Base-by-base conservation (phyloP, 2,888 invertebrate species). In the Trilocha varians region DNA sequence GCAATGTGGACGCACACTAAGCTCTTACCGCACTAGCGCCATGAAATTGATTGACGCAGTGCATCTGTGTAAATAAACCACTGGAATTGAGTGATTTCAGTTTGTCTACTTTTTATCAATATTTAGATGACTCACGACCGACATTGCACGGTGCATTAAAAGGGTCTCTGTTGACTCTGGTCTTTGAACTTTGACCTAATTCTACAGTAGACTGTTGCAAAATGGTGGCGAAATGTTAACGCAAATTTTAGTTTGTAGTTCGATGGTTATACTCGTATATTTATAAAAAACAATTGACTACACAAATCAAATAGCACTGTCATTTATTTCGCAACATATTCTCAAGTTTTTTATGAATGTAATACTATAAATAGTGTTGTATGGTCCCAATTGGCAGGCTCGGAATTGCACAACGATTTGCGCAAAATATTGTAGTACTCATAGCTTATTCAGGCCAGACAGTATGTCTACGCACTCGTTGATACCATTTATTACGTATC, bases 51-150 rank as follows among this genome's bases (percentile, higher is more conserved):
- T 49, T 49, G 47, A 46, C 34, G 39, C 44, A 40, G 39, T 43
- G 46, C 59, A 62, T 52, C 57, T 62, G 59, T 56, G 54, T 58
- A 52, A 59, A 63, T 53, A 62, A 32, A 47, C 47, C 42, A 37
- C 2, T 3, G 6, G 11, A 2, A 25, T 6, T 25, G 25, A 25
- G 25, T 9, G 25, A 9, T 25, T 11, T 9, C 25, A 11, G 25
- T 25, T 9, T 25, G 6, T 25, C 11, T 25, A 25, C 25, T 25
- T 25, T 5, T n/a, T n/a, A n/a, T n/a, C n/a, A n/a, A n/a, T n/a
- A n/a, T n/a, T n/a, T n/a, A n/a, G n/a, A n/a, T n/a, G n/a, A n/a
- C n/a, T n/a, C n/a, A n/a, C n/a, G n/a, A n/a, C n/a, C n/a, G n/a
- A n/a, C n/a, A n/a, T n/a, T n/a, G n/a, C n/a, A n/a, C n/a, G n/a